Conservation (phyloP, 2,888 invertebrate genomes). For the Drosophila siamana region DNA sequence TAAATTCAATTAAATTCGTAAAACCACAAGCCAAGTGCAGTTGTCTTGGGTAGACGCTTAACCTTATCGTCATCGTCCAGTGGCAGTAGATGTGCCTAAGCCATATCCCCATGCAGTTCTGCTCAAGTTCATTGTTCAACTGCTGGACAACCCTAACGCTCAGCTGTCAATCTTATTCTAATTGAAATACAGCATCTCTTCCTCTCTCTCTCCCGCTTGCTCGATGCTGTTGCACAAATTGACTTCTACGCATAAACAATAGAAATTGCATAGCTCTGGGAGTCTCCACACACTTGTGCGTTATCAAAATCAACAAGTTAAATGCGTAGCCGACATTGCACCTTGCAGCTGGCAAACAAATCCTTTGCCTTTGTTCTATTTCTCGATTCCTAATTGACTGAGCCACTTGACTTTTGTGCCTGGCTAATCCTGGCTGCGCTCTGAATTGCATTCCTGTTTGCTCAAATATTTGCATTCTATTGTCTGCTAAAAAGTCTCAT, state of each 20-base stretch:
- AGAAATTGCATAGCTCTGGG: slow-evolving; percentile 47
- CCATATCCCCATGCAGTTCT: slow-evolving; percentile 6
- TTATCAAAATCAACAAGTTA: slow-evolving; percentile 69
- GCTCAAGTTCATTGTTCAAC: slow-evolving; percentile 45
- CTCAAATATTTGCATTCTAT: slow-evolving; percentile 37
- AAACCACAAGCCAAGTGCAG: slow-evolving; percentile 76
- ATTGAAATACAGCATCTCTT: slow-evolving; percentile 54
- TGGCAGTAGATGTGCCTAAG: slow-evolving; percentile 25
- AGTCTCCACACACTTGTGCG: background rate
- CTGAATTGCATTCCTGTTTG: slow-evolving; percentile 17
- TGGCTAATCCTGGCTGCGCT: slow-evolving; percentile 31
- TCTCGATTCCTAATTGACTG: slow-evolving; percentile 59
- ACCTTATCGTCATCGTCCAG: slow-evolving; percentile 57
- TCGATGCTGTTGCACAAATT: slow-evolving; percentile 61
- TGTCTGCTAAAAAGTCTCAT: slow-evolving; percentile 4
- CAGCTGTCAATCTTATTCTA: slow-evolving; percentile 75
- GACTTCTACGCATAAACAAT: slow-evolving; percentile 73
- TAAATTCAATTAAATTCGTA: slow-evolving; percentile 77
- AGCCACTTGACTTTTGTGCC: slow-evolving; percentile 28
- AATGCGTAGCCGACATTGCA: slow-evolving; percentile 52
- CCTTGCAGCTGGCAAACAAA: slow-evolving; percentile 15
- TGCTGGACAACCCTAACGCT: slow-evolving; percentile 28
- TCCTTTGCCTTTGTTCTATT: slow-evolving; percentile 45
- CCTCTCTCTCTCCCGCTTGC: background rate
- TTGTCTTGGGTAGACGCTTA: slow-evolving; percentile 46